Conservation (phyloP, 2,797 vertebrate genomes). For the Austrolebias charrua region DNA sequence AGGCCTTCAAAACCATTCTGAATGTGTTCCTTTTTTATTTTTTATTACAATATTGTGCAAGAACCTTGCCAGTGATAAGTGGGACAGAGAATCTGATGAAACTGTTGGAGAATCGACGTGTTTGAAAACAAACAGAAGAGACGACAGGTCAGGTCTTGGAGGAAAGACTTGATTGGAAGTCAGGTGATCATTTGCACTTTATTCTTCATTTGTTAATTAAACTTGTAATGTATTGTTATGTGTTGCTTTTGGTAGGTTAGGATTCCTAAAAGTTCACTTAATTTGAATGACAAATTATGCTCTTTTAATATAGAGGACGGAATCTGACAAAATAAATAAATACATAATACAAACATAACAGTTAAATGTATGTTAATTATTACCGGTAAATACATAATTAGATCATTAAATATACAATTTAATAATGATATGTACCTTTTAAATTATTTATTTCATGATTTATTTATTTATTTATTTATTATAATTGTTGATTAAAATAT, state of each 20-base stretch:
- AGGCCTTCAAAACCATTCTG: conserved; percentile 10
- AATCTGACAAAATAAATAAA: too few species aligned
- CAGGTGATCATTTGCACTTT: background rate
- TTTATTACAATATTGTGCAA: conserved; percentile 12
- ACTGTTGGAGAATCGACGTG: background rate
- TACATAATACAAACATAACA: too few species aligned
- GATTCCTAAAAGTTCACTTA: background rate
- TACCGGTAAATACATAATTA: too few species aligned
- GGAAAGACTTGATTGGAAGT: background rate
- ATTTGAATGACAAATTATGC: too few species aligned
- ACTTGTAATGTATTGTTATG: too few species aligned
- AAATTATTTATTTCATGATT: too few species aligned
- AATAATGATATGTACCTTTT: too few species aligned
- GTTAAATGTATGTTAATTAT: too few species aligned
- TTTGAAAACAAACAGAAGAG: conserved; percentile 7
- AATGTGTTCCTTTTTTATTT: conserved; percentile 1
- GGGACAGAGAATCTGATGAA: background rate
- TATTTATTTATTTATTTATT: too few species aligned
- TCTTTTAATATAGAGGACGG: too few species aligned
- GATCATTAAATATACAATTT: too few species aligned
- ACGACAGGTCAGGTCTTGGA: background rate
- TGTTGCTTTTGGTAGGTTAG: background rate
- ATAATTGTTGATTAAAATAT: too few species aligned
- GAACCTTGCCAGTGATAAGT: background rate
- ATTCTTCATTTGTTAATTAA: background rate